Percentiles rank a stretch among this genome's conserved stretches.
Evolutionary conservation across 2,888 invertebrate species (phyloP).

Genomic region (Drosophila engyochracea): DNA sequence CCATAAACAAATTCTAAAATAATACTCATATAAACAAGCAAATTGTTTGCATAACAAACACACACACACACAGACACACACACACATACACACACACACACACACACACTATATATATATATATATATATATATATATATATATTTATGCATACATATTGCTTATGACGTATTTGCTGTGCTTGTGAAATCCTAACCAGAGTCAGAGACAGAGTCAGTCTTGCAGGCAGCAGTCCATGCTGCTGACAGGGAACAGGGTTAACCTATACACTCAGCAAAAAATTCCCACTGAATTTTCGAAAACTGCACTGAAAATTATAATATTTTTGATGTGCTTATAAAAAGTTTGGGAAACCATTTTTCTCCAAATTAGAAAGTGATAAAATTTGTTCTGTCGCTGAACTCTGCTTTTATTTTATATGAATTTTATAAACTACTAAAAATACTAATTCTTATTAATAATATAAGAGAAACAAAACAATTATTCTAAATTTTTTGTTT

Average conservation of each 20-base stretch:
- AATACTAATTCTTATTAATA: neutral
- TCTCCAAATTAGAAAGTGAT: neutral
- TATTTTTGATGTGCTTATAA: too few species aligned
- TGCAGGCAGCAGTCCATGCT: constrained; percentile 9
- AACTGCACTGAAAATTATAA: fast-evolving
- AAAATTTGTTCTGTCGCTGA: fast-evolving
- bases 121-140: constrained; percentile 14
- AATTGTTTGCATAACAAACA: constrained; percentile 72
- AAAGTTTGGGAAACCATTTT: neutral
- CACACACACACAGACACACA: constrained; percentile 32
- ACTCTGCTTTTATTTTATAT: neutral
- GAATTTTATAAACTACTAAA: neutral
- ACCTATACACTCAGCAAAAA: neutral
- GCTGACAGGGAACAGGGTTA: constrained; percentile 8
- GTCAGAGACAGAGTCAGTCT: constrained; percentile 37
- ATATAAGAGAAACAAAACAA: neutral
- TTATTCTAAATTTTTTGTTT: too few species aligned
- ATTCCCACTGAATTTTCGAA: neutral
- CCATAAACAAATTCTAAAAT: constrained; percentile 41
- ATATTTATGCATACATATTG: constrained; percentile 14
- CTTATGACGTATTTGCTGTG: neutral
- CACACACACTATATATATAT: constrained; percentile 4
- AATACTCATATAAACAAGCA: constrained; percentile 59
- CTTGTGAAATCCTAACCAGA: neutral
- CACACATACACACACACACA: constrained; percentile 20